Conservation (phyloP, 2,797 vertebrate species). For the Oreortyx pictus region DNA sequence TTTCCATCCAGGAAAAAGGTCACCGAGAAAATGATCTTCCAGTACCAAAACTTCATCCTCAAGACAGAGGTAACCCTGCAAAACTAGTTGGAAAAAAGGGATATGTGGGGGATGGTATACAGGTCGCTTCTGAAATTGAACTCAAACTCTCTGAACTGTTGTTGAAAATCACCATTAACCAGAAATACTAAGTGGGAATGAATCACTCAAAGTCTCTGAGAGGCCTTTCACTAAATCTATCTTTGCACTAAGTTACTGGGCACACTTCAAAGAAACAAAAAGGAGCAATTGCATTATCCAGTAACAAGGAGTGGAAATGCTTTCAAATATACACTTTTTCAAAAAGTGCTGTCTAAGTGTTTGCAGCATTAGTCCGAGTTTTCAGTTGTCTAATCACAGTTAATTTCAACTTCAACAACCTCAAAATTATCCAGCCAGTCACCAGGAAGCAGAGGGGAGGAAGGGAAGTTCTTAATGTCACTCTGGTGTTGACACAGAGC, state of each 20-base stretch:
- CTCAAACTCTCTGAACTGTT: not conserved
- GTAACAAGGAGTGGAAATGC: not conserved
- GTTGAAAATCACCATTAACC: not conserved
- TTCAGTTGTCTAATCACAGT: constrained; percentile 5
- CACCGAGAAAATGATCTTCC: not conserved
- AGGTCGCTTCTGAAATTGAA: not conserved
- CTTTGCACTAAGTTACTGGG: not conserved
- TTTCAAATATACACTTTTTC: not conserved
- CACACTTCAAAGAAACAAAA: not conserved
- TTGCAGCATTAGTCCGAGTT: not conserved
- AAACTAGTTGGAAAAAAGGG: not conserved
- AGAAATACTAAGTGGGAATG: not conserved
- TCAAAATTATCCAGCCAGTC: not conserved
- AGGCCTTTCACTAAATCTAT: not conserved
- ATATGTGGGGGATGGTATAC: not conserved
- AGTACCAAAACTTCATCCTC: not conserved
- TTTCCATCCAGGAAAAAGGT: not conserved
- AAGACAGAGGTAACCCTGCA: not conserved
- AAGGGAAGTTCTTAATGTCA: not conserved
- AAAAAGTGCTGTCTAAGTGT: not conserved
- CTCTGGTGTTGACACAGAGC: not conserved
- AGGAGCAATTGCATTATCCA: not conserved
- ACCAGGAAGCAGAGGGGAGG: not conserved
- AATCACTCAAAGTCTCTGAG: not conserved
- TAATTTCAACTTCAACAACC: not conserved